These are phyloP conservation scores for Eurosta solidaginis DNA, from an alignment of 1,140 invertebrate species.

Conservation along the genomic window DNA sequence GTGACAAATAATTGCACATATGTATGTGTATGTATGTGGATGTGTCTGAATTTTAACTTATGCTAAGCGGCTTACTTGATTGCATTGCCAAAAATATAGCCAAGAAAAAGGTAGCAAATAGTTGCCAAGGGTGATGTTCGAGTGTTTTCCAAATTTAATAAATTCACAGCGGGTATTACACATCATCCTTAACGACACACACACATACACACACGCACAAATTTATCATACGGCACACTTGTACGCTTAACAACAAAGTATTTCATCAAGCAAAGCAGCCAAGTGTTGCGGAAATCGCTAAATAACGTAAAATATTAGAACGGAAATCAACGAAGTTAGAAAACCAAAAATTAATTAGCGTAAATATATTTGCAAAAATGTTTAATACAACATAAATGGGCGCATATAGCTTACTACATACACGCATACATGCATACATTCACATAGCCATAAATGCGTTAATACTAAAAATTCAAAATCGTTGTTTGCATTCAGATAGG, in stretches of 20 bases:
- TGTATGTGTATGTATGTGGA: not conserved
- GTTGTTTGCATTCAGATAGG: not conserved
- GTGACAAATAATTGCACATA: not conserved
- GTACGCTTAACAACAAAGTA: not conserved
- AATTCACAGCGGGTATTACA: conserved; percentile 1
- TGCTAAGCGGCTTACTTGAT: conserved; percentile 29
- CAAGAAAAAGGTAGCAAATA: not conserved
- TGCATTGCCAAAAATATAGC: conserved; percentile 27
- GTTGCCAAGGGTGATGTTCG: not conserved
- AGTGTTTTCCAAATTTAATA: conserved; percentile 6
- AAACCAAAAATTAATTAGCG: conserved; percentile 28
- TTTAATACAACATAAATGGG: conserved; percentile 27
- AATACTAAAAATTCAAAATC: too few species aligned
- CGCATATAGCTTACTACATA: not conserved
- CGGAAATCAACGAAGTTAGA: conserved; percentile 20
- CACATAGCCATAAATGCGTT: too few species aligned
- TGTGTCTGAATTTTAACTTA: not conserved
- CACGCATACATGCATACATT: not conserved
- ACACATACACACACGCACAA: not conserved
- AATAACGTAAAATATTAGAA: conserved; percentile 19
- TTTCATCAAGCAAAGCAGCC: not conserved
- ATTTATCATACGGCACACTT: too few species aligned
- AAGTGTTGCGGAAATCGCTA: conserved; percentile 24
- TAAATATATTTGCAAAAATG: conserved; percentile 28
- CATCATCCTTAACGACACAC: conserved; percentile 1